phyloP scores from a whole-genome alignment of 2,113 vertebrate genomes.

The Mormyrus lacerda region DNA sequence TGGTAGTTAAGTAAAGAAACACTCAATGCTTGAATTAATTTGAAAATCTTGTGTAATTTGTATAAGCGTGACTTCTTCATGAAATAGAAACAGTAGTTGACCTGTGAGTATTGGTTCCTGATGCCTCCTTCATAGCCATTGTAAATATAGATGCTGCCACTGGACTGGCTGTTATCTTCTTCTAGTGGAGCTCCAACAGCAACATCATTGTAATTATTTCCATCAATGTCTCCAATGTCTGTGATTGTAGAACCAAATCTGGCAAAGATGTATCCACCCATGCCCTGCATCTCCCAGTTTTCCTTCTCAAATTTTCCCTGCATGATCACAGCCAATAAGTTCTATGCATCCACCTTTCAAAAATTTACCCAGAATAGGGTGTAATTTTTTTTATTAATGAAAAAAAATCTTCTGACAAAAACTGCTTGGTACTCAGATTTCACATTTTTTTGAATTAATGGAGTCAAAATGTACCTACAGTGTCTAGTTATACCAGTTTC shows the following conservation, averaged over 20 bases:
- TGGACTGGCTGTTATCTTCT: not conserved
- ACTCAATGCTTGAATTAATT: not conserved
- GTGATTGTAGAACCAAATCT: slow-evolving; percentile 65
- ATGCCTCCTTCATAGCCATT: slow-evolving; percentile 44
- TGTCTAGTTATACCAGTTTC: not conserved
- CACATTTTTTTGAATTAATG: not conserved
- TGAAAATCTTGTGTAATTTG: not conserved
- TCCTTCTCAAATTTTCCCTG: slow-evolving; percentile 30
- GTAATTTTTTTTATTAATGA: not conserved
- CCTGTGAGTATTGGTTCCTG: slow-evolving; percentile 53
- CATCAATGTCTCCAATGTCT: slow-evolving; percentile 55
- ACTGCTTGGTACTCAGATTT: not conserved
- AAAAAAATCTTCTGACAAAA: not conserved
- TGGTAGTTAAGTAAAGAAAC: not conserved
- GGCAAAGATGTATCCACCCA: slow-evolving; percentile 37
- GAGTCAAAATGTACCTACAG: not conserved
- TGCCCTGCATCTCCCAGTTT: slow-evolving; percentile 26
- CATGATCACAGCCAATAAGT: not conserved
- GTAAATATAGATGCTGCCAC: slow-evolving; percentile 64
- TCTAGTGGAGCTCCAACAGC: slow-evolving; percentile 64
- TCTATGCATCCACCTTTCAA: not conserved
- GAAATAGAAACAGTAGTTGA: slow-evolving; percentile 17
- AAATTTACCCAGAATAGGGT: not conserved
- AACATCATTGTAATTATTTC: slow-evolving; percentile 54
- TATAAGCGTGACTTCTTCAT: not conserved